phyloP scores from a whole-genome alignment of 1,140 invertebrate genomes.

The Euborellia annulipes region DNA sequence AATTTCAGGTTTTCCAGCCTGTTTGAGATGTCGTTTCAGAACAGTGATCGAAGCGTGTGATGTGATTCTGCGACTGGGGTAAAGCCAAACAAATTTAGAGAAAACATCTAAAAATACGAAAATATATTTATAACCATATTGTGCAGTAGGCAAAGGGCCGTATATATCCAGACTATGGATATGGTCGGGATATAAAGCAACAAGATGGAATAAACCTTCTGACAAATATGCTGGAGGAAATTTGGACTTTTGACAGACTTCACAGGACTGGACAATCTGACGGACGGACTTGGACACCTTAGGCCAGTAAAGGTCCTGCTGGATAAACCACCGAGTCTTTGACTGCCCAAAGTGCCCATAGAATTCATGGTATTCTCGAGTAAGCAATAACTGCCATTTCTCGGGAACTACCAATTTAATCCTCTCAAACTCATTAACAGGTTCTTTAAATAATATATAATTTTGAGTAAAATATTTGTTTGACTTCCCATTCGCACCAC shows the following conservation, averaged over 20 bases:
- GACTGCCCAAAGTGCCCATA: not conserved
- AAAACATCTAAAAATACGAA: too few relatives aligned
- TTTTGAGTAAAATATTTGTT: not conserved
- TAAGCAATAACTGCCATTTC: not conserved
- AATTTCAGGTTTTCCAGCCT: too few relatives aligned
- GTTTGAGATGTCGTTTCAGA: too few relatives aligned
- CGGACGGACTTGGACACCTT: not conserved
- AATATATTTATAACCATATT: too few relatives aligned
- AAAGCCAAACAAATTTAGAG: too few relatives aligned
- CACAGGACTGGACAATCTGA: not conserved
- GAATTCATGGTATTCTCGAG: not conserved
- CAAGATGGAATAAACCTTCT: not conserved
- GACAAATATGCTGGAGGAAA: not conserved
- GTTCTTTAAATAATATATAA: not conserved
- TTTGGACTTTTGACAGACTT: slow-evolving; percentile 2
- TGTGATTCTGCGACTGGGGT: too few relatives aligned
- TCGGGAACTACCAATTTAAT: not conserved
- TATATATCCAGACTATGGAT: too few relatives aligned
- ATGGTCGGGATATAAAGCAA: too few relatives aligned
- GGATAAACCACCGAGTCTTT: not conserved
- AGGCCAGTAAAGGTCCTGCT: not conserved
- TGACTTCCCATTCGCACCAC: not conserved
- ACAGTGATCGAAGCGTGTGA: too few relatives aligned
- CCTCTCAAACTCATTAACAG: not conserved
- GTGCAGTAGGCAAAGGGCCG: too few relatives aligned